Evolutionary conservation across 1,140 invertebrate species (phyloP).

Genomic region (Rhagoletis pomonella): DNA sequence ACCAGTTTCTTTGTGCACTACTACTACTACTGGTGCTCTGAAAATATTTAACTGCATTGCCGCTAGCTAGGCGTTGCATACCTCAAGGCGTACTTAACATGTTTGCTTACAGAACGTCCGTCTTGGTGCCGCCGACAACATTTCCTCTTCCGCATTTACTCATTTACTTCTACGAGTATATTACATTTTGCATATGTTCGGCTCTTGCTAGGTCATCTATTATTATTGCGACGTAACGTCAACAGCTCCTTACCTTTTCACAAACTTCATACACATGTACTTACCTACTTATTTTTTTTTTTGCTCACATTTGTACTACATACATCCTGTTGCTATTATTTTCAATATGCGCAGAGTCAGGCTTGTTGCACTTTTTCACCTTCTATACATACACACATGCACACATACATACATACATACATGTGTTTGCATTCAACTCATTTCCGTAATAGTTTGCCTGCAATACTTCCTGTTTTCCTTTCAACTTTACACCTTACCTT

Average conservation of each 20-base stretch:
- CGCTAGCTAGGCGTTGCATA: neutral
- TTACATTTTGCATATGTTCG: neutral
- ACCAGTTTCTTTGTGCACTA: no score
- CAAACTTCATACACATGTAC: neutral
- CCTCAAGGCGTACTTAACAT: neutral
- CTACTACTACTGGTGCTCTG: no score
- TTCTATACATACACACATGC: neutral
- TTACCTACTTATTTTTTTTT: neutral
- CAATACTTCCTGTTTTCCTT: slow-evolving; percentile 18
- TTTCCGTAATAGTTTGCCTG: slow-evolving; percentile 48
- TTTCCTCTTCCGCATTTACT: slow-evolving; percentile 14
- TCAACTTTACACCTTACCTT: neutral
- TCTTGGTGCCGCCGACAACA: neutral
- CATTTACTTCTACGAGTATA: neutral
- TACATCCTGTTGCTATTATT: neutral
- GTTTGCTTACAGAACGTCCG: neutral
- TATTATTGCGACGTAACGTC: neutral
- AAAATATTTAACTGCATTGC: no score
- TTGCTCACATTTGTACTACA: neutral
- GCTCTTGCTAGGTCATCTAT: neutral
- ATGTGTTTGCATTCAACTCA: neutral
- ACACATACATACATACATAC: neutral
- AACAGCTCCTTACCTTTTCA: neutral
- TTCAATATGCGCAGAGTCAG: neutral
- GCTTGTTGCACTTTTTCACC: neutral